Base-by-base conservation (phyloP, 2,797 vertebrate genomes). In the Microhierax caerulescens region DNA sequence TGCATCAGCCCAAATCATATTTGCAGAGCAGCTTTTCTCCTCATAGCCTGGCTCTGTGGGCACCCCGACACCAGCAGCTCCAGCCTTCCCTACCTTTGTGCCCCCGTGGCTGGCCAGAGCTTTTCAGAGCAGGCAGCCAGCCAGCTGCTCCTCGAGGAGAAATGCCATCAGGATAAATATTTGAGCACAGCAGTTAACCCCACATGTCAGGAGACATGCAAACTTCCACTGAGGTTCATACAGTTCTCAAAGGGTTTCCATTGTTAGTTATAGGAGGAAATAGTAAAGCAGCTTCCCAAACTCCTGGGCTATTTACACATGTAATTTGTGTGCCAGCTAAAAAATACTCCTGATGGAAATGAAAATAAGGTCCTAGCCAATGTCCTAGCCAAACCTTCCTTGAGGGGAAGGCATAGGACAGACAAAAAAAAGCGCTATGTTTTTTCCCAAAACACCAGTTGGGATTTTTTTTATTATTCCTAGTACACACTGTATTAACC, bases 301-400 rank as follows among this genome's bases (percentile, higher is more conserved):
- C 88, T 96, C 92, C 97, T 88, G 85, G 91, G 9, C 73, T 97
- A 50, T 97, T 97, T 97, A 85, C 95, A 94, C 51, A 91, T 22
- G 23, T 45, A 93, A 34, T 87, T 89, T 88, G 70, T 91, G 72
- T 88, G 96, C 97, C 97, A 96, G 93, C 96, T 97, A 79, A 51
- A 95, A 90, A 96, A 97, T 76, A 85, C 91, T 96, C 96, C 96
- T 32, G 19, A 65, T 96, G 93, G 97, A 97, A 97, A 97, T 45
- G 75, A 96, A 98, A 98, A 97, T 90, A 98, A 95, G 85, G 65
- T 37, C 30, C 23, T 53, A 25, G 97, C 96, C 97, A 98, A 90
- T 6, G 21, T 84, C 81, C 60, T 67, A 50, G 64, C 36, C 21
- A 91, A 93, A 94, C 25, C 56, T 94, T 94, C 90, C 75, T 90